Evolutionary conservation across 2,113 vertebrate genomes (phyloP).

Genomic region (Stomatorhinus ivindoensis): DNA sequence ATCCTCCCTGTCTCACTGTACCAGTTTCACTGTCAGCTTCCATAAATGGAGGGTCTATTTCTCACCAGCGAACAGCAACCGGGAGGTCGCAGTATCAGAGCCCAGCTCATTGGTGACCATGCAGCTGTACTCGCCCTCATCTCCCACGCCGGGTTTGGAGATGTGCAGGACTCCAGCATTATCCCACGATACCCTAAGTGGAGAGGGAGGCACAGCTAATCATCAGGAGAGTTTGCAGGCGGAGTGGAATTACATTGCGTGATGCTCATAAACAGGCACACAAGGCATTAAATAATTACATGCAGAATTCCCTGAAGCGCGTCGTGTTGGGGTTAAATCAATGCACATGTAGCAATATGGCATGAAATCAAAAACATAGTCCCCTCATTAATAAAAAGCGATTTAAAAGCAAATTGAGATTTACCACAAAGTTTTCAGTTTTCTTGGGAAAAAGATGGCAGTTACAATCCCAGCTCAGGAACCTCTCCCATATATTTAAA

Average conservation of each 20-base stretch:
- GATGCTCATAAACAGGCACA: slow-evolving; percentile 21
- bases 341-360: not conserved
- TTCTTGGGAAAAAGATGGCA: not conserved
- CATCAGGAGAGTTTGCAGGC: slow-evolving; percentile 14
- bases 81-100: slow-evolving; percentile 63
- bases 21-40: not conserved
- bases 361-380: slow-evolving; percentile 23
- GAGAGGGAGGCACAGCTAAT: slow-evolving; percentile 13
- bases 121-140: slow-evolving; percentile 71
- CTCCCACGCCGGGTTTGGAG: slow-evolving; percentile 53
- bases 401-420: not conserved
- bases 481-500: slow-evolving; percentile 19
- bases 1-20: not conserved
- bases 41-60: not conserved
- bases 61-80: slow-evolving; percentile 67
- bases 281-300: slow-evolving; percentile 26
- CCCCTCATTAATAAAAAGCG: not conserved
- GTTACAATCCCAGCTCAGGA: slow-evolving; percentile 33
- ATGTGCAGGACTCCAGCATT: slow-evolving; percentile 59
- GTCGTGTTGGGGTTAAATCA: slow-evolving; percentile 18
- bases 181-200: slow-evolving; percentile 62
- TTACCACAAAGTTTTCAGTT: not conserved
- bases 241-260: slow-evolving; percentile 9
- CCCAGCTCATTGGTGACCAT: slow-evolving; percentile 57
- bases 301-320: slow-evolving; percentile 15